A percentile compares a stretch with the other conserved stretches of the same genome.
These are phyloP conservation scores for Periphyllus acericola DNA, from an alignment of 2,888 invertebrate species.

Conservation along the genomic window DNA sequence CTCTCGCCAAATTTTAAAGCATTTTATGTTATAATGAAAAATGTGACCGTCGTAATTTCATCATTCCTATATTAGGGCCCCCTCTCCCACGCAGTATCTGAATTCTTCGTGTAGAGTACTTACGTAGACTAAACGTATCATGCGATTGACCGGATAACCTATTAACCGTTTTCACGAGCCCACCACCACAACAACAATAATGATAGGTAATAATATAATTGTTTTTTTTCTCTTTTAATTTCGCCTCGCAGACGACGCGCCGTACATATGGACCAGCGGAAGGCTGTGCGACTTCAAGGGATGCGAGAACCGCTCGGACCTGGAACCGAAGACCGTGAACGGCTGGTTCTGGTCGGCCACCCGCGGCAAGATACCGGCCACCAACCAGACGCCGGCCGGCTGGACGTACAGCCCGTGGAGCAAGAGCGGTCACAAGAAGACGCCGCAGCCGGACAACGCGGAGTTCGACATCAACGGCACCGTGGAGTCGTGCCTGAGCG, in stretches of 20 bases:
- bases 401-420: constrained; percentile 92
- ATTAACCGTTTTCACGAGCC: no score
- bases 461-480: constrained; percentile 91
- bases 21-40: no score
- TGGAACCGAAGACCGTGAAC: constrained; percentile 85
- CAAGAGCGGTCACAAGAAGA: constrained; percentile 89
- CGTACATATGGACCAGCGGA: constrained; percentile 94
- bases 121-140: no score
- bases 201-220: no score
- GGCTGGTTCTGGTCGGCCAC: constrained; percentile 96
- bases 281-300: constrained; percentile 93
- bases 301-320: constrained; percentile 84
- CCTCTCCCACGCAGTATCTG: no score
- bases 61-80: no score
- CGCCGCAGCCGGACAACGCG: constrained; percentile 88
- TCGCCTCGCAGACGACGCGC: constrained; percentile 77
- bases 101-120: no score
- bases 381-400: constrained; percentile 74
- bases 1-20: no score
- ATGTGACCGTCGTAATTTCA: no score
- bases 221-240: no score
- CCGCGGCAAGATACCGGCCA: constrained; percentile 85
- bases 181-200: no score
- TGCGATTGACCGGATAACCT: no score
- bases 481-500: constrained; percentile 85